Evolutionary conservation across 1,140 invertebrate species (phyloP), one percentile per base, ranked within the genome.

Genomic region (Pseudomyrmex concolor): DNA sequence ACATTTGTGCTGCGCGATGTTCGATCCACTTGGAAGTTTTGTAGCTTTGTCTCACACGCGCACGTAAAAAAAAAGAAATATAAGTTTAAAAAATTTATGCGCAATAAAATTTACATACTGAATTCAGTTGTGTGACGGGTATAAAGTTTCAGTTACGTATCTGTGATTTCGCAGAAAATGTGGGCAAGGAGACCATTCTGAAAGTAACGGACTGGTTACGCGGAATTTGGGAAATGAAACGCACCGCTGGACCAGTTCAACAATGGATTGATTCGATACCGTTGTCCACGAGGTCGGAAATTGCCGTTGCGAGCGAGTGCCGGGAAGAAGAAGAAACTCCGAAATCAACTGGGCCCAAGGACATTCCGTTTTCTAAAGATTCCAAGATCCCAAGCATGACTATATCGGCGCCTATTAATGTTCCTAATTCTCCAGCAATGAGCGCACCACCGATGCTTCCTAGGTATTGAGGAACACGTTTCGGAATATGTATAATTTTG

Each of bases 241-340:
- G 93, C 48, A 82, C 89, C 10, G 81, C 83, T 48, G 90, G 90
- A 72, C 93, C 92, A 34, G 92, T 95, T 81, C 94, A 95, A 85
- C 93, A 94, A 94, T 95, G 94, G 94, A 92, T 95, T 84, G 93
- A 95, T 60, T 94, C 94, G 9, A 91, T 94, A 84, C 94, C 94
- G 62, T 89, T 89, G 22, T 87, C 92, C 17, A 85, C 83, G 4
- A 91, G 92, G 86, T 51, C 89, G 15, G 67, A 63, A 10, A 12
- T 78, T n/a, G 25, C 55, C 13, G 19, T 83, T 19, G 60, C 68
- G 15, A 84, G 67, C 50, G 83, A 84, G 19, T 54, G 78, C 1
- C 67, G 68, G 86, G 77, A 54, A 19, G 15, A 12, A n/a, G 10
- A 0, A 59, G 66, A 12, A 68, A 66, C 43, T 54, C 63, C 63